Conservation (phyloP, 1,140 invertebrate species). For the Leptonema lineaticorne region DNA sequence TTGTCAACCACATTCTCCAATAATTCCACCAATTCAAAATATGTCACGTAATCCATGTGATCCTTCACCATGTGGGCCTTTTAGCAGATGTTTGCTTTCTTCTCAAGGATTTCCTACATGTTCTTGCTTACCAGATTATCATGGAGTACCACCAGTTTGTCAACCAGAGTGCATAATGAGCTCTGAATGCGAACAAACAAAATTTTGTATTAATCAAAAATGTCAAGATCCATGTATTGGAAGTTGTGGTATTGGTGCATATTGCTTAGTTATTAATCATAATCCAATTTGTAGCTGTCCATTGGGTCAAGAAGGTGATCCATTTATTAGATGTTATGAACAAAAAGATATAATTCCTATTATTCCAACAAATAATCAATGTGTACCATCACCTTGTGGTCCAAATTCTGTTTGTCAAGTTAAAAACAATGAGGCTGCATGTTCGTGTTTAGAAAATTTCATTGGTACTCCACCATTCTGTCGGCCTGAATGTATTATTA, state of each 20-base stretch:
- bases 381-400: conserved; percentile 79
- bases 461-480: conserved; percentile 72
- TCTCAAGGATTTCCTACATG: conserved; percentile 72
- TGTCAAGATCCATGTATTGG: conserved; percentile 77
- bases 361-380: conserved; percentile 63
- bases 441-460: conserved; percentile 75
- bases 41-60: conserved; percentile 60
- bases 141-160: conserved; percentile 76
- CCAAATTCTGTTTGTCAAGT: conserved; percentile 83
- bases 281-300: conserved; percentile 81
- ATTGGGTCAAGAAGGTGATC: conserved; percentile 74
- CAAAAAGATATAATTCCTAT: too few species aligned
- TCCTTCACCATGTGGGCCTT: conserved; percentile 78
- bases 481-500: conserved; percentile 73
- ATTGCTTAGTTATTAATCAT: conserved; percentile 77
- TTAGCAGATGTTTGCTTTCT: conserved; percentile 73
- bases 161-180: conserved; percentile 80
- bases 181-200: conserved; percentile 74
- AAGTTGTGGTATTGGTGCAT: conserved; percentile 72
- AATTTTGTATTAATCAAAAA: conserved; percentile 76
- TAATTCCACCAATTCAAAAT: conserved; percentile 46
- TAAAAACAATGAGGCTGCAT: conserved; percentile 73
- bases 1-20: conserved; percentile 60
- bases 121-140: conserved; percentile 76
- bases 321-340: conserved; percentile 70